A percentile compares a stretch with the other conserved stretches of the same genome.
Evolutionary conservation across 1,140 invertebrate species (phyloP).

Genomic region (Mesaphorura yosii): DNA sequence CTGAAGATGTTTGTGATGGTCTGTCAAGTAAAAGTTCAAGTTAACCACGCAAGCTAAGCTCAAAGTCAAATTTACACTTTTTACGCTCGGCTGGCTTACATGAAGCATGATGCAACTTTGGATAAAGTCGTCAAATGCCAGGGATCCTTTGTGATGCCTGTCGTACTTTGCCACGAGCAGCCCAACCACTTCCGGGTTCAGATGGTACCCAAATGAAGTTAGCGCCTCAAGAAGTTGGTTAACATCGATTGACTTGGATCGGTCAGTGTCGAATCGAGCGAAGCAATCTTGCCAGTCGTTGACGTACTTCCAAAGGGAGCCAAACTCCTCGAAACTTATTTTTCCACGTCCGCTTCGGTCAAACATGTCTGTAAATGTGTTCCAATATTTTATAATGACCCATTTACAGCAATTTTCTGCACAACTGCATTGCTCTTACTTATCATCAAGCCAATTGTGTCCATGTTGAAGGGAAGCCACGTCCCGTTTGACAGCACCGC

Average conservation of each 20-base stretch:
- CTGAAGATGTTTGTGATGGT: slow-evolving; percentile 78
- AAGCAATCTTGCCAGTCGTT: slow-evolving; percentile 53
- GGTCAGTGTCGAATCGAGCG: slow-evolving; percentile 83
- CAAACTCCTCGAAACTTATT: not conserved
- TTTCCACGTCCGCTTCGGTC: not conserved
- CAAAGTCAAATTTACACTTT: not conserved
- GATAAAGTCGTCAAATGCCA: slow-evolving; percentile 98
- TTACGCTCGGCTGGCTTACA: slow-evolving; percentile 26
- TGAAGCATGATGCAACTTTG: slow-evolving; percentile 88
- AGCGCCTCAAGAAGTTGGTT: slow-evolving; percentile 79
- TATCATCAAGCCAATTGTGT: slow-evolving; percentile 6
- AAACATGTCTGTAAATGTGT: not conserved
- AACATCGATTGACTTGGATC: slow-evolving; percentile 89
- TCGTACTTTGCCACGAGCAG: slow-evolving; percentile 86
- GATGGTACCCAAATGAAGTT: slow-evolving; percentile 76
- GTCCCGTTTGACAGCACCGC: slow-evolving; percentile 6
- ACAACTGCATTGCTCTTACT: slow-evolving; percentile 1
- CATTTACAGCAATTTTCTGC: not conserved
- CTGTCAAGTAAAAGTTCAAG: slow-evolving; percentile 48
- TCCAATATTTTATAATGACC: not conserved
- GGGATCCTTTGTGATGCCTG: slow-evolving; percentile 68
- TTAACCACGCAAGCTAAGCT: not conserved
- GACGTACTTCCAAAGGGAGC: not conserved
- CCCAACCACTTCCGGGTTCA: slow-evolving; percentile 74
- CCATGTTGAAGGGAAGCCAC: slow-evolving; percentile 3